Evolutionary conservation across 2,113 vertebrate species (phyloP).

Genomic region (Psettodes erumei): DNA sequence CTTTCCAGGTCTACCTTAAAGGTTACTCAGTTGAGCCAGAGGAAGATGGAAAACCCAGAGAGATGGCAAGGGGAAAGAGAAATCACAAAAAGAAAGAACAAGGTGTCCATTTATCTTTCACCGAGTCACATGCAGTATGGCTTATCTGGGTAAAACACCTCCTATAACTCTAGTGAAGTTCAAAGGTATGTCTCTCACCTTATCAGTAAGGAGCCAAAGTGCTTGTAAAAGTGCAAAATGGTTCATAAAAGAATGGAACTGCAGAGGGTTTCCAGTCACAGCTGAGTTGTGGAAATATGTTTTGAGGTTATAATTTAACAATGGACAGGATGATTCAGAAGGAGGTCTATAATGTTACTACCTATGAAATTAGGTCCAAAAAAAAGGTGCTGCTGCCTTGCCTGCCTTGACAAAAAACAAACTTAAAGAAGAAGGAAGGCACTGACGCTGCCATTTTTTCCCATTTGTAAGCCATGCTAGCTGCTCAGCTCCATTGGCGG

Average conservation of each 20-base stretch:
- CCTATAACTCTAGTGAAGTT: slow-evolving; percentile 40
- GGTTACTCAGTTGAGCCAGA: slow-evolving; percentile 57
- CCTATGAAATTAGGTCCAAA: background rate
- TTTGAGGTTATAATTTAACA: slow-evolving; percentile 19
- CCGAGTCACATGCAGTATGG: slow-evolving; percentile 39
- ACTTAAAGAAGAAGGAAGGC: background rate
- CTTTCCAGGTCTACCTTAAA: slow-evolving; percentile 49
- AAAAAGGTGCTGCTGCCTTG: no score
- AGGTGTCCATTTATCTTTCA: slow-evolving; percentile 66
- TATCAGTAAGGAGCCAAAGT: slow-evolving; percentile 47
- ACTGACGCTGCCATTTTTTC: no score
- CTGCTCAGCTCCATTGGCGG: background rate
- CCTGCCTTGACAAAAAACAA: background rate
- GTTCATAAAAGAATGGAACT: slow-evolving; percentile 49
- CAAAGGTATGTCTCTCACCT: slow-evolving; percentile 47
- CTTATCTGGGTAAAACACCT: slow-evolving; percentile 60
- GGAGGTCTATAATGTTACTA: background rate
- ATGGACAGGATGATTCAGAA: background rate
- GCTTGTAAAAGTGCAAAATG: slow-evolving; percentile 51
- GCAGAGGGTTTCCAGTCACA: slow-evolving; percentile 30
- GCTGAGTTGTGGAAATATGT: background rate
- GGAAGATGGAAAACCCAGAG: slow-evolving; percentile 65
- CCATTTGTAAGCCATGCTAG: background rate
- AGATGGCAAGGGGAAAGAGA: slow-evolving; percentile 34
- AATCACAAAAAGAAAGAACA: slow-evolving; percentile 57